Evolutionary conservation across 2,113 vertebrate genomes (phyloP).

Genomic region (Crotalus viridis): DNA sequence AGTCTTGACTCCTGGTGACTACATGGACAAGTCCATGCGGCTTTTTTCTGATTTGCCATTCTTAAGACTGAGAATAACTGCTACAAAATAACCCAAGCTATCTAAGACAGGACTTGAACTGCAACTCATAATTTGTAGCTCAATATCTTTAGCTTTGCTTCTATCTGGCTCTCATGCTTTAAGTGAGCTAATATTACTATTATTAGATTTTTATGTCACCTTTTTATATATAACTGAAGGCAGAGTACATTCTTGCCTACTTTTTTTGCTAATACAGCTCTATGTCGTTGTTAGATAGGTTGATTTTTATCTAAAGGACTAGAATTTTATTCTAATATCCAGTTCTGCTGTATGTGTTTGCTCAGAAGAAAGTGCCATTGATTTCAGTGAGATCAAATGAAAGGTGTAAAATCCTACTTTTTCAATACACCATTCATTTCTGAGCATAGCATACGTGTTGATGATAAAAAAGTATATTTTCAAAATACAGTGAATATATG

Average conservation of each 20-base stretch:
- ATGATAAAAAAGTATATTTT: background rate
- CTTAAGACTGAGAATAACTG: no score
- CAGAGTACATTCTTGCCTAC: background rate
- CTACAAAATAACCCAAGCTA: no score
- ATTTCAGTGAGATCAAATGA: background rate
- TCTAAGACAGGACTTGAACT: no score
- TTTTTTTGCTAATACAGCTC: background rate
- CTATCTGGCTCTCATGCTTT: no score
- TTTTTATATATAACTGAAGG: background rate
- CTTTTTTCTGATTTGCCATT: no score
- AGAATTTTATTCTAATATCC: background rate
- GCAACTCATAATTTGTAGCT: no score
- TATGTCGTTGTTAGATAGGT: background rate
- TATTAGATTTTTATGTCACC: background rate
- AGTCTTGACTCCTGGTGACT: no score
- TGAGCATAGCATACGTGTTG: background rate
- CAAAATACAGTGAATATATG: background rate
- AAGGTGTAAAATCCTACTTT: background rate
- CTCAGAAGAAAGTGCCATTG: background rate
- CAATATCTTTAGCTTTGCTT: no score
- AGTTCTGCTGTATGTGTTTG: background rate
- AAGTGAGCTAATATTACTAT: background rate
- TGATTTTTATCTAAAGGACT: background rate
- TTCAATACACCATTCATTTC: background rate
- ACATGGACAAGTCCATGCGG: no score